A percentile compares a stretch with the other conserved stretches of the same genome.
phyloP scores from a whole-genome alignment of 2,797 vertebrate genomes.

The Coluber constrictor region DNA sequence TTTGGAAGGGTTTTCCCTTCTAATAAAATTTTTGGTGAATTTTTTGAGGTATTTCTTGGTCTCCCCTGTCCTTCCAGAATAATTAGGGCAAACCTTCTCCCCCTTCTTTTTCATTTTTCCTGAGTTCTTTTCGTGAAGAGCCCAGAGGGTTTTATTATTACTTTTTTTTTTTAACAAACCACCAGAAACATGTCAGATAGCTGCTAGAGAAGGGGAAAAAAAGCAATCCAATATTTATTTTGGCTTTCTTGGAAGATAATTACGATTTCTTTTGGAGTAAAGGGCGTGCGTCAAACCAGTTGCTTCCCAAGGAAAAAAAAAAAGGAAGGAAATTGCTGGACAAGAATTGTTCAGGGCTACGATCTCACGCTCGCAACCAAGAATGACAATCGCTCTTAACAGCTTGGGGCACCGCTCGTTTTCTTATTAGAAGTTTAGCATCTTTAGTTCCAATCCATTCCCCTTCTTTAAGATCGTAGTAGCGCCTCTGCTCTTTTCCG shows the following conservation, averaged over 20 bases:
- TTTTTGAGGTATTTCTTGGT: constrained; percentile 5
- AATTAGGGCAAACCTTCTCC: neutral
- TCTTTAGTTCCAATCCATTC: neutral
- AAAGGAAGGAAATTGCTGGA: neutral
- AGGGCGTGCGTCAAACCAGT: neutral
- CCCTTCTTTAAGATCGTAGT: accelerated
- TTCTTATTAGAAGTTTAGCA: neutral
- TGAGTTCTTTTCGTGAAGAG: neutral
- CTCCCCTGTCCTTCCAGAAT: constrained; percentile 23
- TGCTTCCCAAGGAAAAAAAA: neutral
- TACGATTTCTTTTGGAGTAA: neutral
- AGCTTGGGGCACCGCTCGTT: neutral
- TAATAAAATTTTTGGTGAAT: constrained; percentile 38
- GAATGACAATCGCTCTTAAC: neutral
- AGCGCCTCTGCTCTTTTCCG: neutral
- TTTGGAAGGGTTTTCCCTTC: constrained; percentile 17
- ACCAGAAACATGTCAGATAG: neutral
- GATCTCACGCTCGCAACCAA: neutral
- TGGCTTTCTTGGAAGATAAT: neutral
- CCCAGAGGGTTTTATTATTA: neutral
- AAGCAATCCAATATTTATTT: neutral
- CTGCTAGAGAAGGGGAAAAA: constrained; percentile 1
- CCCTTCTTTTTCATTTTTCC: neutral
- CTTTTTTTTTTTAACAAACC: neutral
- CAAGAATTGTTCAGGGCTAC: neutral